Evolutionary conservation across 2,113 vertebrate species (phyloP), one percentile per base, ranked within the genome.

Genomic region (Trogon melanurus): DNA sequence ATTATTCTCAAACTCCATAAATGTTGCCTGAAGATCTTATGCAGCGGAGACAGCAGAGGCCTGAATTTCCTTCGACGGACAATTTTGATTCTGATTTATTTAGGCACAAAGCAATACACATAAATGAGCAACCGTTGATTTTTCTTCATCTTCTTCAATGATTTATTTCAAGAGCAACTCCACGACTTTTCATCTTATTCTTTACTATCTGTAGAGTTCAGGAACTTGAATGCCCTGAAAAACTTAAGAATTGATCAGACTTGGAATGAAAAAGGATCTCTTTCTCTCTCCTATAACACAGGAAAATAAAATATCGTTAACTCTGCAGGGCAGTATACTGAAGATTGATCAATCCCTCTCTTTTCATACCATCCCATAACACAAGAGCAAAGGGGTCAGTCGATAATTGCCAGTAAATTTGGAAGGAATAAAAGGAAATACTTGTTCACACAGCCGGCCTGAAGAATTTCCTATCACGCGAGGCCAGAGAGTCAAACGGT

Each of bases 11-110:
- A 97, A 97, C 92, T 96, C 97, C 93, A 94, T 96, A 96, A 97
- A 97, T 89, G 95, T 96, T 96, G 97, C 84, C 95, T 60, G 90
- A 83, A 97, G 95, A 98, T 94, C 95, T 96, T 88, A 95, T 56
- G 95, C 95, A 96, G 91, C n/a, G 5, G 89, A 86, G 96, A 97
- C 92, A 96, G 97, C 74, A 91, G 81, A 96, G 64, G 50, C 91
- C 95, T 93, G 79, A 69, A 34, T 96, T 97, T 97, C 94, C 95
- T 74, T 94, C 30, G 5, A 89, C 92, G 85, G 93, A 94, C 95
- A 96, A 91, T 95, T 98, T 96, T 98, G 97, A 98, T 96, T 97
- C 92, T 98, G 97, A 98, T 97, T 96, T 97, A 96, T 95, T 97
- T 96, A 97, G 96, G 79, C 95, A 97, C 95, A 92, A 92, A 93